Percentiles rank a stretch among this genome's conserved stretches.
Evolutionary conservation across 1,140 invertebrate genomes (phyloP).

Genomic region (Aphidius gifuensis): DNA sequence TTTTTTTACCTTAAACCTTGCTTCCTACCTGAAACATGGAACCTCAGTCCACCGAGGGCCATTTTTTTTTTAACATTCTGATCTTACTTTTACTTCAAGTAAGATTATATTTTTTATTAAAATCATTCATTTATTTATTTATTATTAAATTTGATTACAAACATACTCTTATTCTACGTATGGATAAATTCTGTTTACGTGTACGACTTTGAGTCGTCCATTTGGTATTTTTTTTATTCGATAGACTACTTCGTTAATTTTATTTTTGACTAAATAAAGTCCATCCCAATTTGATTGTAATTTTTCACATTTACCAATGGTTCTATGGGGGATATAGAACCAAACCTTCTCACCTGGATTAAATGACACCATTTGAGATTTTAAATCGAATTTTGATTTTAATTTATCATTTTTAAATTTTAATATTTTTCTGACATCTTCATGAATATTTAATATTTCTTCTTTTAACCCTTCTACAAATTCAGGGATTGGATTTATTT

Average conservation of each 20-base stretch:
- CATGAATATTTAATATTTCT: not conserved
- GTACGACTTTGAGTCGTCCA: conserved; percentile 21
- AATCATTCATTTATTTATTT: too few species aligned
- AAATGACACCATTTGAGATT: conserved; percentile 15
- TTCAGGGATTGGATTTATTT: not conserved
- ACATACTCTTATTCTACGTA: conserved; percentile 8
- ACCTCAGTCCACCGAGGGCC: too few species aligned
- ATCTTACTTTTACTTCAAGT: too few species aligned
- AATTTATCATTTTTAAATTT: conserved; percentile 12
- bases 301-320: conserved; percentile 20
- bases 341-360: conserved; percentile 19
- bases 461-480: conserved; percentile 6
- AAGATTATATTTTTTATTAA: too few species aligned
- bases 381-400: conserved; percentile 17
- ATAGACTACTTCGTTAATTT: conserved; percentile 24
- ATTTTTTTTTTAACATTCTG: too few species aligned
- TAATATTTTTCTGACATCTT: conserved; percentile 3
- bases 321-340: conserved; percentile 21
- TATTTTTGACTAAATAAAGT: conserved; percentile 14
- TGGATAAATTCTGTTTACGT: conserved; percentile 10
- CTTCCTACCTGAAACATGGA: too few species aligned
- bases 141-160: too few species aligned
- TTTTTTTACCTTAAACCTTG: too few species aligned
- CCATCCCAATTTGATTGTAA: conserved; percentile 19
- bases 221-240: conserved; percentile 17